phyloP scores from a whole-genome alignment of 2,113 vertebrate genomes.

The Rafetus swinhoei region DNA sequence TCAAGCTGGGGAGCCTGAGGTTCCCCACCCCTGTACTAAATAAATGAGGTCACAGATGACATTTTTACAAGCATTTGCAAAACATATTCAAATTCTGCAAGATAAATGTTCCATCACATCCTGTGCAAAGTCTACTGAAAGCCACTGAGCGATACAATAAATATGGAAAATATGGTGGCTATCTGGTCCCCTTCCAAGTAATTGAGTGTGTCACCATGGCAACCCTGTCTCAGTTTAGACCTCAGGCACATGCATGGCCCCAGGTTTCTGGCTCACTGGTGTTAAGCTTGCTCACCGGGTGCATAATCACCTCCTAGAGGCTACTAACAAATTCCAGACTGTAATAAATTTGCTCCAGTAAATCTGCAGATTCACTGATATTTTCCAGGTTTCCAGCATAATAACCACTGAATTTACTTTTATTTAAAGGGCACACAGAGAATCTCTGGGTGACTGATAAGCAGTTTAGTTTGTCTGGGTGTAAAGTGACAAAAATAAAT shows the following conservation, averaged over 20 bases:
- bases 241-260: not conserved
- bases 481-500: not conserved
- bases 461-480: not conserved
- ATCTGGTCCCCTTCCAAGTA: not conserved
- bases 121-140: not conserved
- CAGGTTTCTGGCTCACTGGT: not conserved
- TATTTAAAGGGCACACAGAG: not conserved
- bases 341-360: constrained; percentile 36
- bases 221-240: not conserved
- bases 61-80: not conserved
- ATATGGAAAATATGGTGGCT: not conserved
- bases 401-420: constrained; percentile 36
- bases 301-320: constrained; percentile 23
- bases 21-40: not conserved
- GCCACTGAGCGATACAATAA: not conserved
- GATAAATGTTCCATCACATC: not conserved
- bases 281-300: not conserved
- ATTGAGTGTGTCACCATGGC: not conserved
- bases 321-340: not conserved
- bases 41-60: not conserved
- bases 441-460: not conserved
- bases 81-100: not conserved
- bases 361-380: constrained; percentile 30
- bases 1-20: too few species aligned
- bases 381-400: not conserved